These are phyloP conservation scores for Pogonocichla stellata DNA, from an alignment of 2,113 vertebrate genomes.

Conservation along the genomic window DNA sequence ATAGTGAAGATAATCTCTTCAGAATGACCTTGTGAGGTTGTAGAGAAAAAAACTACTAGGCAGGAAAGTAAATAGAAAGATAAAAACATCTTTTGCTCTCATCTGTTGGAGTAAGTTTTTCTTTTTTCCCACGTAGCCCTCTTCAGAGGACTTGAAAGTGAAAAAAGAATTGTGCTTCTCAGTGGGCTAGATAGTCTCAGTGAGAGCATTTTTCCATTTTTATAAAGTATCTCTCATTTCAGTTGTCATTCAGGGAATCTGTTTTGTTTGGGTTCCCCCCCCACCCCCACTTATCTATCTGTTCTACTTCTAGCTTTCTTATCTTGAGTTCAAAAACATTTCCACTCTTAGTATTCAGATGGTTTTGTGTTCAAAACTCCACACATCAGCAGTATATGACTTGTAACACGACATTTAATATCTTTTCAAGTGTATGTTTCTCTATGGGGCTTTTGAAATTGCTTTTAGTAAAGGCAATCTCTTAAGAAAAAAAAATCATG, in stretches of 20 bases:
- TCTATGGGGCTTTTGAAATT: background rate
- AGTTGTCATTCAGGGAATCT: background rate
- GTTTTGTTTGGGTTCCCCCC: background rate
- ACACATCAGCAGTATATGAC: background rate
- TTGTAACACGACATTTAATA: background rate
- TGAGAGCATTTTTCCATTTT: background rate
- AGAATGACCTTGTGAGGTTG: background rate
- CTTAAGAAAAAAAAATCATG: background rate
- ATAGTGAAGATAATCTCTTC: background rate
- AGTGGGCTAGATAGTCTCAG: background rate
- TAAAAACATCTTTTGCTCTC: slow-evolving; percentile 1
- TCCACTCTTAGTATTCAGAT: background rate
- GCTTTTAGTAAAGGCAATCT: background rate
- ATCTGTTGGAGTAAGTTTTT: background rate
- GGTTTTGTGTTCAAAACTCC: background rate
- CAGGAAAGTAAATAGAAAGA: background rate
- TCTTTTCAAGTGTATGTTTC: background rate
- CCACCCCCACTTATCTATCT: background rate
- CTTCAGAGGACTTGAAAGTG: slow-evolving; percentile 22
- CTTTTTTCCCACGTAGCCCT: background rate
- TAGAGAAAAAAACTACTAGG: background rate
- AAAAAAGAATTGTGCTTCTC: slow-evolving; percentile 8
- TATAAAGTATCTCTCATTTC: background rate
- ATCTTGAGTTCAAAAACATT: background rate
- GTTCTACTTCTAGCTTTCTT: background rate